Base-by-base conservation (phyloP, 1,140 invertebrate genomes). In the Drosophila baimaii region DNA sequence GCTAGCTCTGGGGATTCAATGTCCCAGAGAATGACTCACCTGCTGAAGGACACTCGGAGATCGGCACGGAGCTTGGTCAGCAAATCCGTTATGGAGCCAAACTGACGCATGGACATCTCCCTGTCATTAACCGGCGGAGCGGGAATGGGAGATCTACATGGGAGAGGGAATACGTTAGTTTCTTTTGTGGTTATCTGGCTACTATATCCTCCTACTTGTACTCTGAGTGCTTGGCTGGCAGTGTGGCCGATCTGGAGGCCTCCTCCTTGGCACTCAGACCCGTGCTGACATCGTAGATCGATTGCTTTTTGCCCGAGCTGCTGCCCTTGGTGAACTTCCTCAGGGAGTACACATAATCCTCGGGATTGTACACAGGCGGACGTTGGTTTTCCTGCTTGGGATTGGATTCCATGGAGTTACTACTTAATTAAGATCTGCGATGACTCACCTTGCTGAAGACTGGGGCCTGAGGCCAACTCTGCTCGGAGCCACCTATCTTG, bases 81-180 rank as follows among this genome's bases (percentile, higher is more conserved):
- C 2, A 98, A 93, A 92, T 98, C 97, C 33, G 96, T 96, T 54
- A 97, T 95, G 27, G 96, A 96, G 31, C 95, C 95, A 91, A 98
- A 97, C 92, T 98, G 96, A 51, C 96, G 94, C 33, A 98, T 93
- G 17, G 95, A 96, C 97, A 98, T 97, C 91, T 98, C 97, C 49
- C 94, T 95, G 39, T 94, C 94, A 81, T 92, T 91, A 35, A 91
- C 93, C 76, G 90, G 93, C 90, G 91, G 93, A 91, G 88, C 93
- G 89, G 85, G 93, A 90, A 94, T 93, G 23, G 93, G 93, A 75
- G 92, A 93, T 70, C 93, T 92, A 44, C 31, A 9, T 5, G 13
- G 7, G 1, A 5, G 0, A 3, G 2, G 7, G 2, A 3, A 9
- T 15, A 5, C 1, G 0, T 35, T 21, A 10, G 2, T 35, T 52